Conservation (phyloP, 2,797 vertebrate genomes). For the Phataginus tricuspis region DNA sequence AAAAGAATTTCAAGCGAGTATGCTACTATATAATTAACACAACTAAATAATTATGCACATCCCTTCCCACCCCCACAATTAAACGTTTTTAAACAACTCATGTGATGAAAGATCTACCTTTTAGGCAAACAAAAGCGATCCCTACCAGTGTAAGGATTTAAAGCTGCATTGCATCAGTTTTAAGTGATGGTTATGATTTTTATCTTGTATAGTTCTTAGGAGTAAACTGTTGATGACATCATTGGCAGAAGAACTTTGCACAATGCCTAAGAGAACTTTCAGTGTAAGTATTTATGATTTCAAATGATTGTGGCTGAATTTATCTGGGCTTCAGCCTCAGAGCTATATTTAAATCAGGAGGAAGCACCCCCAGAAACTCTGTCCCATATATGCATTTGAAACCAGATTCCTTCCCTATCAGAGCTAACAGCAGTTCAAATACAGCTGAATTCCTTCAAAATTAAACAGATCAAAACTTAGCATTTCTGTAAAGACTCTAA, state of each 20-base stretch:
- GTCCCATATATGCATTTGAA: slow-evolving; percentile 60
- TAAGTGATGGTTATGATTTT: slow-evolving; percentile 73
- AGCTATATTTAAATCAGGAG: slow-evolving; percentile 78
- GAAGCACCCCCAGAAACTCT: slow-evolving; percentile 74
- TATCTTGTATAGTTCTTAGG: slow-evolving; percentile 73
- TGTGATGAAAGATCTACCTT: slow-evolving; percentile 78
- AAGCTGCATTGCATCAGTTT: slow-evolving; percentile 70
- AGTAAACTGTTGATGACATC: slow-evolving; percentile 73
- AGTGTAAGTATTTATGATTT: slow-evolving; percentile 64
- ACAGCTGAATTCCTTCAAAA: slow-evolving; percentile 72
- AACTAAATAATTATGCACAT: slow-evolving; percentile 78
- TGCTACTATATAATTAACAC: slow-evolving; percentile 79
- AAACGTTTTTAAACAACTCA: slow-evolving; percentile 79
- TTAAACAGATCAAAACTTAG: slow-evolving; percentile 73
- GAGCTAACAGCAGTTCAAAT: slow-evolving; percentile 44
- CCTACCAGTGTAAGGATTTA: slow-evolving; percentile 59
- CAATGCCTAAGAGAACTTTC: slow-evolving; percentile 71
- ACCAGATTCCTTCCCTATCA: slow-evolving; percentile 73
- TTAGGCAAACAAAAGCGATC: slow-evolving; percentile 71
- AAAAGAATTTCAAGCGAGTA: slow-evolving; percentile 69
- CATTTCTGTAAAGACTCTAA: slow-evolving; percentile 59
- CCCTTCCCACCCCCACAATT: slow-evolving; percentile 72
- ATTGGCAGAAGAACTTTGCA: slow-evolving; percentile 74
- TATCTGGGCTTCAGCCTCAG: slow-evolving; percentile 73
- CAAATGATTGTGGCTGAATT: slow-evolving; percentile 73